Conservation (phyloP, 2,797 vertebrate species). For the Orientallactaga sibirica region DNA sequence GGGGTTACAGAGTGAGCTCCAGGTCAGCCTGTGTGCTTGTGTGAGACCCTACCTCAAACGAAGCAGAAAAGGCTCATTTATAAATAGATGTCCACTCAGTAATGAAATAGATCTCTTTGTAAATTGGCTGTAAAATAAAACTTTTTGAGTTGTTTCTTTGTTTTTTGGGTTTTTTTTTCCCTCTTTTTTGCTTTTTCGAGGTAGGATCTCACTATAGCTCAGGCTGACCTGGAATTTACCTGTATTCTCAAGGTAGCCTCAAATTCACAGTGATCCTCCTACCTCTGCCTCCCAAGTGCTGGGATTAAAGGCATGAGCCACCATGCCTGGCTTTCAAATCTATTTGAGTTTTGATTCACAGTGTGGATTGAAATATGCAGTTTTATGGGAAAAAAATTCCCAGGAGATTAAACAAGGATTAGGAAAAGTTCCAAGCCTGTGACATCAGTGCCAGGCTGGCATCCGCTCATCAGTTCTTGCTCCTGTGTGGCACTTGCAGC, state of each 20-base stretch:
- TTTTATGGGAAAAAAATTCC: slow-evolving; percentile 11
- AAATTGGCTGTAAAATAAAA: slow-evolving; percentile 62
- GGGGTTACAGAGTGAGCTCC: too few relatives aligned
- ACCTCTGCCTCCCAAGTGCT: too few relatives aligned
- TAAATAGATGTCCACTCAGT: slow-evolving; percentile 44
- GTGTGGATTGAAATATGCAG: slow-evolving; percentile 58
- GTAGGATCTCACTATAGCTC: too few relatives aligned
- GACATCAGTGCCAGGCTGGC: background rate
- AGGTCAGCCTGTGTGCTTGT: too few relatives aligned
- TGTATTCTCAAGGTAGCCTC: too few relatives aligned
- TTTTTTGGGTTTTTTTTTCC: too few relatives aligned
- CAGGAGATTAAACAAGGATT: slow-evolving; percentile 68
- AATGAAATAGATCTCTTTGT: background rate
- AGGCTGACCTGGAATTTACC: too few relatives aligned
- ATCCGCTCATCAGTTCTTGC: background rate
- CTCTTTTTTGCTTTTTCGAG: too few relatives aligned
- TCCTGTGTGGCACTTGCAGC: background rate
- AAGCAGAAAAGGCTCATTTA: background rate
- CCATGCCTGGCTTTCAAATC: too few relatives aligned
- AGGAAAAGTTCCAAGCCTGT: slow-evolving; percentile 60
- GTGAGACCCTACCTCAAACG: too few relatives aligned
- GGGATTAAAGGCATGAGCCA: too few relatives aligned
- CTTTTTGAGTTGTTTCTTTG: background rate
- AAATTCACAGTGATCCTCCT: too few relatives aligned
- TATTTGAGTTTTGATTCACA: slow-evolving; percentile 64